phyloP scores from a whole-genome alignment of 2,113 vertebrate species.

The Engystomops pustulosus region DNA sequence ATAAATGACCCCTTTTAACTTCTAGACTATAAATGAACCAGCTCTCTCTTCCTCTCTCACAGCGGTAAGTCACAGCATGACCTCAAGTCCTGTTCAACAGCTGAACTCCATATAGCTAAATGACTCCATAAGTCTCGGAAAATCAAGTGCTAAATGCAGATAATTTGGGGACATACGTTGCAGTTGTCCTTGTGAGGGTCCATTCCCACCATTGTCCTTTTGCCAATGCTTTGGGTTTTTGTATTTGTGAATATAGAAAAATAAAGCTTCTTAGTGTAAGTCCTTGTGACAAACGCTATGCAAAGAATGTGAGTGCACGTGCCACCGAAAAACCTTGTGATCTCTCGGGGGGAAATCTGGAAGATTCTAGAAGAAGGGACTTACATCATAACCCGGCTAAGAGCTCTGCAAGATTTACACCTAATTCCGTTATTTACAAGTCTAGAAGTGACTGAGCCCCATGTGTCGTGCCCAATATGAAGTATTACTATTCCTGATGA shows the following conservation, averaged over 20 bases:
- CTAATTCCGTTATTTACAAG: not conserved
- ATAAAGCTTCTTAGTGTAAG: slow-evolving; percentile 28
- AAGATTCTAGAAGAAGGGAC: not conserved
- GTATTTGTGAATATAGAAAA: not conserved
- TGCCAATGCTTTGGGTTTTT: not conserved
- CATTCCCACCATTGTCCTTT: not conserved
- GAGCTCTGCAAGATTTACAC: not conserved
- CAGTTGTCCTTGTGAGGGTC: not conserved
- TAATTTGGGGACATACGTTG: too few species aligned
- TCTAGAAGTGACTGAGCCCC: not conserved
- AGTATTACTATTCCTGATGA: too few species aligned
- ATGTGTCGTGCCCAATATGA: not conserved
- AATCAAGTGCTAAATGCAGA: too few species aligned
- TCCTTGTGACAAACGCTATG: slow-evolving; percentile 26
- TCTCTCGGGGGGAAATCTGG: not conserved
- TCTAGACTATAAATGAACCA: too few species aligned
- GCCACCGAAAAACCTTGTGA: slow-evolving; percentile 1
- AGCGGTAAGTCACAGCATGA: too few species aligned
- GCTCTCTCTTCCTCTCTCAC: too few species aligned
- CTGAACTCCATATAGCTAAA: too few species aligned
- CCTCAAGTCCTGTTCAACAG: too few species aligned
- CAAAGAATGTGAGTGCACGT: slow-evolving; percentile 24
- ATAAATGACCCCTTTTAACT: too few species aligned
- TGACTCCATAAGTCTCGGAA: too few species aligned
- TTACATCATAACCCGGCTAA: not conserved